Evolutionary conservation across 2,888 invertebrate genomes (phyloP).

Genomic region (Auanema freiburgensis): DNA sequence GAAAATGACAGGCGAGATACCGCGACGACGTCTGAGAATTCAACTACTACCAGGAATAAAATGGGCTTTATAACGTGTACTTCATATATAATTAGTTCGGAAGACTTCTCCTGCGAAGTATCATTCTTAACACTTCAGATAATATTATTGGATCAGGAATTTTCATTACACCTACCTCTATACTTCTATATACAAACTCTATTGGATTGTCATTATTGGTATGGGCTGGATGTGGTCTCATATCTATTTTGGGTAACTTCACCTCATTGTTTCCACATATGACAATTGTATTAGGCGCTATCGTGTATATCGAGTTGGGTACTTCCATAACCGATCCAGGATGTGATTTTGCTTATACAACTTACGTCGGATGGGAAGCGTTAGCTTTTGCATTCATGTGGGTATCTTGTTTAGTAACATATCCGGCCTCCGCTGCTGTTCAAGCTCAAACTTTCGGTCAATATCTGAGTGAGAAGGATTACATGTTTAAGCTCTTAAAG

Average conservation of each 20-base stretch:
- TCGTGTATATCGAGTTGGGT: slow-evolving; percentile 86
- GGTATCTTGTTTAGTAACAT: slow-evolving; percentile 33
- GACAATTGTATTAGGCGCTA: slow-evolving; percentile 68
- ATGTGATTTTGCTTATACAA: slow-evolving; percentile 61
- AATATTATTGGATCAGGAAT: slow-evolving; percentile 56
- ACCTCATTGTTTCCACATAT: slow-evolving; percentile 7
- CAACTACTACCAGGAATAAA: slow-evolving; percentile 19
- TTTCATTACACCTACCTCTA: slow-evolving; percentile 52
- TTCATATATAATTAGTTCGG: slow-evolving; percentile 49
- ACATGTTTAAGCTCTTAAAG: neutral
- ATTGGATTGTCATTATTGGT: slow-evolving; percentile 78
- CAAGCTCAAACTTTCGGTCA: slow-evolving; percentile 54
- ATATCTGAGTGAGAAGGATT: slow-evolving; percentile 32
- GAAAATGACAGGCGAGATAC: too few relatives aligned
- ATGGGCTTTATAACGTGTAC: slow-evolving; percentile 49
- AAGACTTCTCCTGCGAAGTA: neutral
- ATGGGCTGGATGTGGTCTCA: slow-evolving; percentile 78
- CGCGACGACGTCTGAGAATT: neutral
- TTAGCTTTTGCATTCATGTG: slow-evolving; percentile 49
- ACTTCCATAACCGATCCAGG: slow-evolving; percentile 74
- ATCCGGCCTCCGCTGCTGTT: slow-evolving; percentile 51
- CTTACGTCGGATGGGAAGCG: slow-evolving; percentile 42
- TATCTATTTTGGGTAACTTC: slow-evolving; percentile 76
- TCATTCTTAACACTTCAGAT: slow-evolving; percentile 25
- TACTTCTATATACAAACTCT: slow-evolving; percentile 67